Base-by-base conservation (phyloP, 2,888 invertebrate genomes). In the Tenthredo notha region DNA sequence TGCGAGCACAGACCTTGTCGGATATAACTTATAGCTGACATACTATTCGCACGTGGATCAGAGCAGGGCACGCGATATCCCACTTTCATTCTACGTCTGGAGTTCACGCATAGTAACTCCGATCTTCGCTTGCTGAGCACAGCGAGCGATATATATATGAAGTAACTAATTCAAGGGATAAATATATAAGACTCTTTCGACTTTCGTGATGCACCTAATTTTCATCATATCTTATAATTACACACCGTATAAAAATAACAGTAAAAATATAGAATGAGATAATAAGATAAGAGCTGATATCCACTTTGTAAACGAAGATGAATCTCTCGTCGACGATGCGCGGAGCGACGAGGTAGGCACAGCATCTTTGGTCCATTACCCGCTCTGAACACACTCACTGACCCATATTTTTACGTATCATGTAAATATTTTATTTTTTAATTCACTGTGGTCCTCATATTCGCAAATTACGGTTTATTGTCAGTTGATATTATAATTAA, bases 281-380 rank as follows among this genome's bases (percentile, higher is more conserved):
- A 25, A 25, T 12, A 61, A 25, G 61, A 61, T 61, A 61, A 12
- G 25, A 25, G 61, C 4, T 7, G 25, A 21, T 58, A 7, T 61
- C 10, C 4, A 12, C 21, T 61, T 25, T 61, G 25, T 61, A 12
- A 61, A 61, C 54, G 54, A 54, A 25, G 61, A 61, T 12, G 61
- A 87, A 89, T 88, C 87, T 87, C 86, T 72, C 70, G n/a, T 12
- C 29, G 10, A 10, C 10, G 15, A 80, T 84, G 47, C 84, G 85
- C 85, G 43, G 72, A 84, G 85, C 84, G 83, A 18, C 85, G 75
- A 80, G 87, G 86, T 86, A 15, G 47, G 4, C 12, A 83, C 87
- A 88, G 88, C 89, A 89, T 88, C 90, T 89, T 86, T 88, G 89
- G 91, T 90, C 90, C 91, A 87, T 91, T 91, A 91, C 89, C 91